Conservation (phyloP, 2,888 invertebrate species). For the Cepaea hortensis region DNA sequence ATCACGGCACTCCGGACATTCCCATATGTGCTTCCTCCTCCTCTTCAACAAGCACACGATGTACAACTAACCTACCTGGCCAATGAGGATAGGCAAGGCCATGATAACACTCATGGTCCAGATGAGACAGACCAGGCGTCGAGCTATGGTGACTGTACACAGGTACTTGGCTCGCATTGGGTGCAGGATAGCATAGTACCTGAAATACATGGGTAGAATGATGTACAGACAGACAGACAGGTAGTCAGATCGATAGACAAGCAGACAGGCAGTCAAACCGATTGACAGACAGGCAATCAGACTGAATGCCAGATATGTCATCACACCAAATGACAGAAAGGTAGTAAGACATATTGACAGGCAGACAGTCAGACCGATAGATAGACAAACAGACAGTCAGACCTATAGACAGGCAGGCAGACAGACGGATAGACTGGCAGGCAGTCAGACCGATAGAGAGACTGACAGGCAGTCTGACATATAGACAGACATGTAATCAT, state of each 20-base stretch:
- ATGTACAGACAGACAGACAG: neutral
- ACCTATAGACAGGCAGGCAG: no score
- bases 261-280: neutral
- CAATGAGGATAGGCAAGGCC: slow-evolving; percentile 81
- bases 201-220: slow-evolving; percentile 61
- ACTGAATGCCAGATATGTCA: neutral
- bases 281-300: neutral
- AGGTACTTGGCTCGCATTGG: slow-evolving; percentile 84
- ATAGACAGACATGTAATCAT: no score
- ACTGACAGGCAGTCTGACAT: no score
- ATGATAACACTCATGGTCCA: slow-evolving; percentile 82
- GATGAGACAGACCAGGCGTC: slow-evolving; percentile 80
- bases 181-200: slow-evolving; percentile 85
- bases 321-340: neutral
- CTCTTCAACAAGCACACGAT: no score
- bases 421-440: neutral
- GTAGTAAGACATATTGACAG: neutral
- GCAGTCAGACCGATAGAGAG: neutral
- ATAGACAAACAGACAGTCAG: neutral
- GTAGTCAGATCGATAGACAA: neutral
- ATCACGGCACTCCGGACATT: no score
- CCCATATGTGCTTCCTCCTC: no score
- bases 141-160: slow-evolving; percentile 83
- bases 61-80: slow-evolving; percentile 78
- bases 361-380: neutral